Evolutionary conservation across 2,797 vertebrate species (phyloP), one percentile per base, ranked within the genome.

Genomic region (Spinibarbus caldwelli): DNA sequence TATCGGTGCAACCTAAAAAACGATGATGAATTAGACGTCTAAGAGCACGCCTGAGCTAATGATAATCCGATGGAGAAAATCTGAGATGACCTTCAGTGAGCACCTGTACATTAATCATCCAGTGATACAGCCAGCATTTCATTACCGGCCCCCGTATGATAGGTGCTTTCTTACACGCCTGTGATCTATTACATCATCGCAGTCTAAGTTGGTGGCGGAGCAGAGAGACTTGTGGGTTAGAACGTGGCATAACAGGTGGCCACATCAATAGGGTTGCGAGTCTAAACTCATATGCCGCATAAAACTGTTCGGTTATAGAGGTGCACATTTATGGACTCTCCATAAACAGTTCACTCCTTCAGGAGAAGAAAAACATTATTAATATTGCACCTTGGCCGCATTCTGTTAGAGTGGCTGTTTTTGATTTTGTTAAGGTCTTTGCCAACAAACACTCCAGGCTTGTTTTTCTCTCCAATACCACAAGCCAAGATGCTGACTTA

Each of bases 101-200:
- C 45, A 82, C 77, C 64, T 73, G 66, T 41, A 68, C 84, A 89
- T 89, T 89, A 89, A 87, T 91, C 87, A 90, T 41, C 52, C 59
- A 85, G 89, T 86, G 86, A 87, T 85, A 88, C 29, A 57, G 47
- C 67, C 73, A 78, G 70, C 49, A 79, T 84, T 90, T 92, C 85
- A 89, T 87, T 83, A 91, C 81, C 88, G 26, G 81, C 77, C 62
- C 62, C 78, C n/a, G 77, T 81, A 90, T 89, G 73, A 89, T 70
- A 43, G 71, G 59, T 70, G 80, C 68, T 66, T 80, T 87, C 79
- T 84, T 84, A 89, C 66, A 47, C 26, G 66, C 77, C 85, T 64
- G 86, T 85, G 89, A 91, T 90, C 84, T 86, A 90, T 89, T 89
- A 88, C 87, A 85, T 80, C 83, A 80, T 86, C 26, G 64, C 86